Evolutionary conservation across 37 sponge, comb jelly and placozoan genomes (phyloP).

Genomic region (Haliclona indistincta): DNA sequence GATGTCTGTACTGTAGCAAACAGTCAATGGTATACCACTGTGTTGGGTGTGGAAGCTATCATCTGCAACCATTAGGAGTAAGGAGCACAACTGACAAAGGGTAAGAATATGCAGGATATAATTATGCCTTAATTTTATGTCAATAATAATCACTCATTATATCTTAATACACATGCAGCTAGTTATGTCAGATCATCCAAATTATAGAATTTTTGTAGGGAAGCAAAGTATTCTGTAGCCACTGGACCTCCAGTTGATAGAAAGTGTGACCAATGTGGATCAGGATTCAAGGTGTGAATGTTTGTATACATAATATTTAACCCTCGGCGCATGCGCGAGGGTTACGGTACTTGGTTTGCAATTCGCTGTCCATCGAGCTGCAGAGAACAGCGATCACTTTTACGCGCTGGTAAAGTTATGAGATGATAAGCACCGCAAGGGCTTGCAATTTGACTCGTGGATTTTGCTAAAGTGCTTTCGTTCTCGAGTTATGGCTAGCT

Average conservation of each 20-base stretch:
- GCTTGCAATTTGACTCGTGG: too few species aligned
- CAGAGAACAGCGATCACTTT: too few species aligned
- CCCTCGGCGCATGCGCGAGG: too few species aligned
- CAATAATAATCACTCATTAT: background rate
- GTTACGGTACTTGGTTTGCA: too few species aligned
- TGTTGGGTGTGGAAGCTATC: slow-evolving; percentile 86
- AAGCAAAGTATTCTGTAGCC: slow-evolving; percentile 63
- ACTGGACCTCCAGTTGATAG: slow-evolving; percentile 84
- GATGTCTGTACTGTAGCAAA: slow-evolving; percentile 54
- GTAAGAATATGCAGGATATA: slow-evolving; percentile 24
- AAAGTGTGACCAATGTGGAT: slow-evolving; percentile 83
- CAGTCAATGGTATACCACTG: slow-evolving; percentile 89
- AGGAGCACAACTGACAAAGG: slow-evolving; percentile 33
- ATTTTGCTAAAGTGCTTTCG: too few species aligned
- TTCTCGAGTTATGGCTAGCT: too few species aligned
- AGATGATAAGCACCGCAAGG: too few species aligned
- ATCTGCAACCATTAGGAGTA: slow-evolving; percentile 84
- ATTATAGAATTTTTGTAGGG: background rate
- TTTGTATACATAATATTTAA: too few species aligned
- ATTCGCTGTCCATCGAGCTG: too few species aligned
- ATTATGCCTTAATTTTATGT: background rate
- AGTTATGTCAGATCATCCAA: background rate
- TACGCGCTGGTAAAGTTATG: too few species aligned
- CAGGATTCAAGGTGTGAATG: slow-evolving; percentile 57
- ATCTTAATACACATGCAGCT: too few species aligned